Percentiles rank a stretch among this genome's conserved stretches.
phyloP scores from a whole-genome alignment of 2,113 vertebrate species.

The Mastomys natalensis region DNA sequence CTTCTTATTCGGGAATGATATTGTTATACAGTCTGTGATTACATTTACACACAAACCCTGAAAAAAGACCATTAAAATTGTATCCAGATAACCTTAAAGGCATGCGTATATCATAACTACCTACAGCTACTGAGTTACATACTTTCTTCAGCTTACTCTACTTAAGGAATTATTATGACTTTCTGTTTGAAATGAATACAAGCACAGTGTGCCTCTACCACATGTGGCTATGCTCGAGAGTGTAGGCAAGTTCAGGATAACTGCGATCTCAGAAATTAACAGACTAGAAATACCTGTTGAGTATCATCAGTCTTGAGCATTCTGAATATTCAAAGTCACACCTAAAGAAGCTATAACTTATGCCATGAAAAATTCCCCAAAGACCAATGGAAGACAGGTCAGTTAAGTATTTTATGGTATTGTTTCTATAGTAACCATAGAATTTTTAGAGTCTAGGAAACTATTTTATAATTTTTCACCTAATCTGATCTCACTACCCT shows the following conservation, averaged over 20 bases:
- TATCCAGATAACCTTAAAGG: slow-evolving; percentile 5
- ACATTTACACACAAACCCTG: slow-evolving; percentile 13
- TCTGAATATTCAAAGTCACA: background rate
- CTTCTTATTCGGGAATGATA: background rate
- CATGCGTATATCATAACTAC: background rate
- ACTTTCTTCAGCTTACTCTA: slow-evolving; percentile 12
- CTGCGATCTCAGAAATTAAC: slow-evolving; percentile 5
- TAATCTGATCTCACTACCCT: background rate
- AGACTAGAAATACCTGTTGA: background rate
- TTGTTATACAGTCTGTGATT: background rate
- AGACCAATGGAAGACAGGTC: background rate
- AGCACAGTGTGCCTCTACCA: slow-evolving; percentile 4
- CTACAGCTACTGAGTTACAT: background rate
- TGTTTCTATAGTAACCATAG: background rate
- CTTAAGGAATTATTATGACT: slow-evolving; percentile 32
- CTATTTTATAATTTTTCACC: background rate
- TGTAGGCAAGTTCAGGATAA: background rate
- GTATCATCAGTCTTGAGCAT: background rate
- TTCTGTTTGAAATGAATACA: background rate
- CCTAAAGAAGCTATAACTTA: background rate
- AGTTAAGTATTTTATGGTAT: background rate
- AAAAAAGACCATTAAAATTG: slow-evolving; percentile 51
- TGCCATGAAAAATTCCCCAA: background rate
- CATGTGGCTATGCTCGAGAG: background rate
- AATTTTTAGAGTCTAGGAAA: background rate